phyloP scores from a whole-genome alignment of 1,140 invertebrate genomes.

The Scaptomyza graminum region DNA sequence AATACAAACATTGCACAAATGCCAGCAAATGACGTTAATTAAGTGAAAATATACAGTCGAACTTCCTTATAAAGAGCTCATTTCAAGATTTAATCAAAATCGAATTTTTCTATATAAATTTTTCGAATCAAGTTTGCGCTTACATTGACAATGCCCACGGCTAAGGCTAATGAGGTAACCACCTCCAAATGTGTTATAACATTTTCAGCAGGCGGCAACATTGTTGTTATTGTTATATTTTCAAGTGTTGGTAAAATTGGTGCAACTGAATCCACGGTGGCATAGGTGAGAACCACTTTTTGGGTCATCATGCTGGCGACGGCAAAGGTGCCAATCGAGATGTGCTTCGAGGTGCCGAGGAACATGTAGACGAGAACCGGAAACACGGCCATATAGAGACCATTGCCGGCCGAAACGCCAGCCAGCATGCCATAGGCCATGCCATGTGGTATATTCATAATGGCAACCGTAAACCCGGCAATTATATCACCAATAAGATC shows the following conservation, averaged over 20 bases:
- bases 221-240: constrained; percentile 37
- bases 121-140: constrained; percentile 32
- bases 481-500: constrained; percentile 88
- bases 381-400: constrained; percentile 98
- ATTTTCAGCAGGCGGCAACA: constrained; percentile 25
- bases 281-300: constrained; percentile 86
- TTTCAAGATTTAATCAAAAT: too few relatives aligned
- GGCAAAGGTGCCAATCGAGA: constrained; percentile 97
- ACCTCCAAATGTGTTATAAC: constrained; percentile 62
- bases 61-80: too few relatives aligned
- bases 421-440: constrained; percentile 93
- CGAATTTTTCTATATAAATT: too few relatives aligned
- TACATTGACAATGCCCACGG: constrained; percentile 73
- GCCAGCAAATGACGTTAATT: background rate
- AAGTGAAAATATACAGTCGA: background rate
- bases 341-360: constrained; percentile 95
- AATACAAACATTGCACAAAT: background rate
- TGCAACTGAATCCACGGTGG: constrained; percentile 45
- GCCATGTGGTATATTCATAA: constrained; percentile 97
- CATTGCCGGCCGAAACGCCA: constrained; percentile 93
- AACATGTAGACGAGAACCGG: constrained; percentile 95
- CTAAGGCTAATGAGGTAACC: constrained; percentile 69
- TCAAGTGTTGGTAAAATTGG: constrained; percentile 5
- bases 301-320: constrained; percentile 95
- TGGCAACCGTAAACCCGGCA: constrained; percentile 93